These are phyloP conservation scores for Collichthys lucidus DNA, from an alignment of 2,113 vertebrate genomes.

Conservation along the genomic window DNA sequence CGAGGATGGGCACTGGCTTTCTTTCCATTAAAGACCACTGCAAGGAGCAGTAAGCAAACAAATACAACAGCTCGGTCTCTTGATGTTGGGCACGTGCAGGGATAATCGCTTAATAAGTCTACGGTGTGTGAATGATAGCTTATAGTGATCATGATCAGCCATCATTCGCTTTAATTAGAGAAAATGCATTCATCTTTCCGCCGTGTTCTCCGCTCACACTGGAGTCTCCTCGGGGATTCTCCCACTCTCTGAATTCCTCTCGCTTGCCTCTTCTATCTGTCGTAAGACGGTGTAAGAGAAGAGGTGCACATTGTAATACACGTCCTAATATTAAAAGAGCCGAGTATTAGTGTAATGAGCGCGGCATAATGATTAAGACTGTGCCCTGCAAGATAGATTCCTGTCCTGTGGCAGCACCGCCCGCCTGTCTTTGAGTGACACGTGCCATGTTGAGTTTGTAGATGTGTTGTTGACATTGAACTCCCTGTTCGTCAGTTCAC, in stretches of 20 bases:
- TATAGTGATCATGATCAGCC: slow-evolving; percentile 57
- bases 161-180: slow-evolving; percentile 72
- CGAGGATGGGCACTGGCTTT: not conserved
- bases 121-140: slow-evolving; percentile 41
- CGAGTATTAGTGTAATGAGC: slow-evolving; percentile 27
- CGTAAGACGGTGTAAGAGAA: slow-evolving; percentile 79
- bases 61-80: slow-evolving; percentile 29
- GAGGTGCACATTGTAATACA: slow-evolving; percentile 66
- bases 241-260: slow-evolving; percentile 62
- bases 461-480: not conserved
- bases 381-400: not conserved
- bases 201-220: slow-evolving; percentile 53
- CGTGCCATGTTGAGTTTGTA: not conserved
- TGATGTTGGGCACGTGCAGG: slow-evolving; percentile 42
- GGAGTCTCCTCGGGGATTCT: slow-evolving; percentile 63
- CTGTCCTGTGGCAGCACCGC: not conserved
- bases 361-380: slow-evolving; percentile 34
- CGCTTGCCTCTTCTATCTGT: slow-evolving; percentile 61
- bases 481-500: not conserved
- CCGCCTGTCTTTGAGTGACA: not conserved
- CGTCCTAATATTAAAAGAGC: slow-evolving; percentile 41
- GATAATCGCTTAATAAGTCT: slow-evolving; percentile 64
- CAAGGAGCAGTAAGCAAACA: slow-evolving; percentile 44
- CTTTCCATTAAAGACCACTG: not conserved
- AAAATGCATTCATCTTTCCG: slow-evolving; percentile 69